These are phyloP conservation scores for Leptinotarsa tumamoca DNA, from an alignment of 2,888 invertebrate genomes.

Conservation along the genomic window DNA sequence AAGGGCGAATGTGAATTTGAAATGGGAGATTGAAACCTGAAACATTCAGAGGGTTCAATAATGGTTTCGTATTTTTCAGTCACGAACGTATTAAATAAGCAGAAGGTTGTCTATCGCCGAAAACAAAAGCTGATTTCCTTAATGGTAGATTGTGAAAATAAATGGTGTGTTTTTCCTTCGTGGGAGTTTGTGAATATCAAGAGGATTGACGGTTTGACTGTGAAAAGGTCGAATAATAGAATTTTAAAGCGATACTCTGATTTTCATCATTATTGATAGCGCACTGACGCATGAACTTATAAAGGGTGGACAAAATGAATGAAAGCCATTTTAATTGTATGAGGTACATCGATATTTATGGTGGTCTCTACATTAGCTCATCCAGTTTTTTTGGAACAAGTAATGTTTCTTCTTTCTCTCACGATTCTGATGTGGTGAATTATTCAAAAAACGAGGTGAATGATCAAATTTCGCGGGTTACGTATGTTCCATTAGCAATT, in stretches of 20 bases:
- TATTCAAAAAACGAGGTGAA: too few species aligned
- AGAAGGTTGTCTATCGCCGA: constrained; percentile 21
- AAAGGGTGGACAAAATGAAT: too few species aligned
- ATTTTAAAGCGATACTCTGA: not conserved
- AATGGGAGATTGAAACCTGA: constrained; percentile 17
- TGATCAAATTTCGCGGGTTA: too few species aligned
- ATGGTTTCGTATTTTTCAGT: constrained; percentile 31
- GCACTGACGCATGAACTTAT: too few species aligned
- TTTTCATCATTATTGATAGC: not conserved
- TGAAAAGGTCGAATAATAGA: not conserved
- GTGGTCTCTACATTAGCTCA: too few species aligned
- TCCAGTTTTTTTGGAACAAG: too few species aligned
- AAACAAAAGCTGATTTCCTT: constrained; percentile 25
- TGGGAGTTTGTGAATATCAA: not conserved
- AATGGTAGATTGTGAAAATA: constrained; percentile 28
- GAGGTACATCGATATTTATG: too few species aligned
- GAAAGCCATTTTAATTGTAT: too few species aligned
- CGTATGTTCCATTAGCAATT: too few species aligned
- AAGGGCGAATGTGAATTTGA: not conserved
- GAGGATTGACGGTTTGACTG: not conserved
- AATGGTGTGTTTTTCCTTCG: constrained; percentile 19
- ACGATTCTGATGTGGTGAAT: too few species aligned
- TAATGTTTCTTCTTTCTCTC: too few species aligned
- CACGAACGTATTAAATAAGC: constrained; percentile 32
- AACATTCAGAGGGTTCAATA: constrained; percentile 30